A percentile compares a stretch with the other conserved stretches of the same genome.
Conservation (phyloP, 1,140 invertebrate species). For the Dufourea novaeangliae region DNA sequence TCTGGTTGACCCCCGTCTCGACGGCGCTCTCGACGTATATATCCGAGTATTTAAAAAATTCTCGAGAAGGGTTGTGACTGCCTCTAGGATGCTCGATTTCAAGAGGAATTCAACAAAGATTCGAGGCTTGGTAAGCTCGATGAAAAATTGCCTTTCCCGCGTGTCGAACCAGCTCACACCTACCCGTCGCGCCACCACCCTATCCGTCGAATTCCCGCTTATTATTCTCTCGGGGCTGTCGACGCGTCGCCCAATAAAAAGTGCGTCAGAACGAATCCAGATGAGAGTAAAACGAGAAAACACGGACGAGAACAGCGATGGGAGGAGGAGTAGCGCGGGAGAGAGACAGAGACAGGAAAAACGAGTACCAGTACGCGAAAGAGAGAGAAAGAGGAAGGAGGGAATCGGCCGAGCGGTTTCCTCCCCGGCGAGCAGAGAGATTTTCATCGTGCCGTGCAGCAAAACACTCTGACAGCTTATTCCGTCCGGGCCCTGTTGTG, state of each 20-base stretch:
- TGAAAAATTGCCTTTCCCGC: constrained; percentile 42
- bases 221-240: constrained; percentile 52
- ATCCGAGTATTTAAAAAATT: too few species aligned
- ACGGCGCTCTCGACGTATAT: too few species aligned
- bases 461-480: constrained; percentile 76
- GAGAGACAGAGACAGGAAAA: too few species aligned
- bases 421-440: constrained; percentile 45
- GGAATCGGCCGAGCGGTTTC: constrained; percentile 55
- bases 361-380: too few species aligned
- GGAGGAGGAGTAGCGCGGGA: background rate
- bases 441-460: constrained; percentile 63
- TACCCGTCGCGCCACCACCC: too few species aligned
- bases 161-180: background rate
- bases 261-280: constrained; percentile 49
- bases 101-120: too few species aligned
- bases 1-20: too few species aligned
- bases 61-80: too few species aligned
- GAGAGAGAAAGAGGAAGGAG: constrained; percentile 30
- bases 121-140: background rate
- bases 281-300: constrained; percentile 29
- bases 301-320: background rate
- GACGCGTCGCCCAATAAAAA: constrained; percentile 42
- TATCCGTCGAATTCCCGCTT: constrained; percentile 52
- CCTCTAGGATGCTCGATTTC: too few species aligned
- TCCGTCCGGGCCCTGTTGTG: constrained; percentile 67